Base-by-base conservation (phyloP, 2,113 vertebrate genomes). In the Malurus alboscapulatus region DNA sequence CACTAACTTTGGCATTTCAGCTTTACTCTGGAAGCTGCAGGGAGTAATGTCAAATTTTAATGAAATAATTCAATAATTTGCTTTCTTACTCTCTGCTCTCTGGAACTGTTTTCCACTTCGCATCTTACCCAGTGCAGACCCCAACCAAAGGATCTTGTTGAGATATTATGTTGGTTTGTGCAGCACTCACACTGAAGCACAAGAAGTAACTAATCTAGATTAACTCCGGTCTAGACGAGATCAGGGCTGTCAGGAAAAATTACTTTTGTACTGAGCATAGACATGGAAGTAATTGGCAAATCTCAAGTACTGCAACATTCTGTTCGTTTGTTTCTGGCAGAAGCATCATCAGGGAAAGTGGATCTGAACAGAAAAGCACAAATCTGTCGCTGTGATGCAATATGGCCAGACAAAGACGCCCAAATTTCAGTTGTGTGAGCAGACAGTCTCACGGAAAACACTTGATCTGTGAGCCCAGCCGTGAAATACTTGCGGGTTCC, bases 221-320 rank as follows among this genome's bases (percentile, higher is more conserved):
- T 87, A 88, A 84, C 77, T 81, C 22, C 38, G 63, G 69, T 88
- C 90, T 95, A 94, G 91, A 82, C 87, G 47, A 82, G 58, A 76
- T 57, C 66, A 68, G 54, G 38, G 45, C 81, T 94, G 94, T 92
- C 94, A 95, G 47, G 48, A 87, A 92, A 91, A 87, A 78, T 93
- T 88, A 88, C 86, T 38, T 93, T 45, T 84, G 58, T 63, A 21
- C 55, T 85, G 67, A 47, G 87, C 87, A 88, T 6, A 87, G 91
- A 67, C 75, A 38, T 21, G 71, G 82, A 94, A 96, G 42, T 94
- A 95, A 92, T 40, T 76, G 59, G 85, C 59, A 86, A 66, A 77
- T 55, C 76, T 21, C 59, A 80, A 62, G 47, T 14, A 15, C 74
- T 42, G 82, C 0, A 4, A 58, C 78, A 63, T 47, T 45, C 76